Base-by-base conservation (phyloP, 2,113 vertebrate genomes). In the Rhinichthys klamathensis region DNA sequence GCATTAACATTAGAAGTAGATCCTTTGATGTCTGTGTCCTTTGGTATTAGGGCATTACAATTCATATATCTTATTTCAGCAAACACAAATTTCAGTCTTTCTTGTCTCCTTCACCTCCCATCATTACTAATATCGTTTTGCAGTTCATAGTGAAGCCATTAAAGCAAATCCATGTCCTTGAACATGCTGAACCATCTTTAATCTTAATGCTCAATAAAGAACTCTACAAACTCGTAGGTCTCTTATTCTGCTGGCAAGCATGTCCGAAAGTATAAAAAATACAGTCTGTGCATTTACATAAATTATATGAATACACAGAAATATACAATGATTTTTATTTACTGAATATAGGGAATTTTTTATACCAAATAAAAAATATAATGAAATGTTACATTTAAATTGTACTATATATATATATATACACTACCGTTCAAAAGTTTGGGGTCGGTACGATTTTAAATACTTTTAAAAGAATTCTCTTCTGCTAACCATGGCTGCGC, bases 151-250 rank as follows among this genome's bases (percentile, higher is more conserved):
- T 44, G 25, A 81, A 51, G 3, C 79, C 79, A 81, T 81, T 67
- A 81, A 67, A 67, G 38, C 32, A 81, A 81, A 81, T 81, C 44
- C 3, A 67, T 69, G 0, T 3, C 38, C 27, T 65, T 18, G 38
- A 67, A 21, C 25, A 49, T 21, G 13, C 38, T 46, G 25, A 32
- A 32, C 8, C 21, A 51, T 32, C 44, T 51, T 67, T 81, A 32
- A 81, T 81, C 79, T 32, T 51, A 81, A 30, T 80, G 76, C 54
- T 38, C 35, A 63, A 65, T 44, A 80, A 44, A 67, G 51, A 81
- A 49, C 15, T 18, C 25, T 16, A 81, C 25, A 67, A 18, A 15
- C 23, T 63, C n/a, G 6, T 27, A 27, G 16, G 38, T 27, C 49
- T 78, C 16, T 25, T 15, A 60, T 38, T 16, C 23, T 38, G 23